These are phyloP conservation scores for Dendrolimus punctatus DNA, from an alignment of 1,140 invertebrate species.

Conservation along the genomic window DNA sequence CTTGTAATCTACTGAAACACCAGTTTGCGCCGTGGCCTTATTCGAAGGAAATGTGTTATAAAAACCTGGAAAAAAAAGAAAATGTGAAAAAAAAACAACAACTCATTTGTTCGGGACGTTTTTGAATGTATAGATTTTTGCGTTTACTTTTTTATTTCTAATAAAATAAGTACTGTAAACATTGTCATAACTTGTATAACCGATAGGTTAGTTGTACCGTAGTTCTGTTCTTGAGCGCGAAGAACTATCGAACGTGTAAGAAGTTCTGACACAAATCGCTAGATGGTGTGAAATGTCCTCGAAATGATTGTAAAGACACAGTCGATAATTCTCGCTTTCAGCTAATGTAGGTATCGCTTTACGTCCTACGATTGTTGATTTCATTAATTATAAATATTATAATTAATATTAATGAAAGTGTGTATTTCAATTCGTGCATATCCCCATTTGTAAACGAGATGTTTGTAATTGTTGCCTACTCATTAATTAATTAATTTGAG, in stretches of 20 bases:
- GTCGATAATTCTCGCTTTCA: constrained; percentile 53
- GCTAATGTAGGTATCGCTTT: constrained; percentile 57
- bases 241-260: too few species aligned
- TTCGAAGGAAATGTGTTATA: constrained; percentile 58
- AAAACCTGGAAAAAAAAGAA: constrained; percentile 6
- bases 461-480: constrained; percentile 68
- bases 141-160: too few species aligned
- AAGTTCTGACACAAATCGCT: too few species aligned
- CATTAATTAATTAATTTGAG: constrained; percentile 65
- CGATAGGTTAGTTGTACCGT: too few species aligned
- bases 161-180: too few species aligned
- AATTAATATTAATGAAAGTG: too few species aligned
- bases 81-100: constrained; percentile 26
- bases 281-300: too few species aligned
- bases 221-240: too few species aligned
- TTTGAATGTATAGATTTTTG: constrained; percentile 45
- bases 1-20: constrained; percentile 68
- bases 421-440: constrained; percentile 60
- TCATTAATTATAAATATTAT: constrained; percentile 29
- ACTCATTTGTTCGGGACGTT: constrained; percentile 33
- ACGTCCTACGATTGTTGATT: constrained; percentile 62
- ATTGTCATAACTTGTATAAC: too few species aligned
- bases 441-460: constrained; percentile 45
- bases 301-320: too few species aligned
- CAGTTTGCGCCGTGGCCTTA: constrained; percentile 69